These are phyloP conservation scores for Cryptus viduatorius DNA, from an alignment of 2,888 invertebrate genomes.

Conservation along the genomic window DNA sequence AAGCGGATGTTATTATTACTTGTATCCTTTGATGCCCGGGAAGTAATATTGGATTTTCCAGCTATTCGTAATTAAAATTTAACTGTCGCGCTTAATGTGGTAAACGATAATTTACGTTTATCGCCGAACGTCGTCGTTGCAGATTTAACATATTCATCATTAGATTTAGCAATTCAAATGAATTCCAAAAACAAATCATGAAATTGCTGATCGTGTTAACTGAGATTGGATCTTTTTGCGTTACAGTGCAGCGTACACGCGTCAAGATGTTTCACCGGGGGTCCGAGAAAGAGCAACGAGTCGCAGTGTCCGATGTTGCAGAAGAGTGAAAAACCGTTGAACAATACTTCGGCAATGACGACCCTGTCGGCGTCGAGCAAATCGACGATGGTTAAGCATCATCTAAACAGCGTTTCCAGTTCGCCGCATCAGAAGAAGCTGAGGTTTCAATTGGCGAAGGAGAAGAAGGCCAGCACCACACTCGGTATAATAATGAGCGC, in stretches of 20 bases:
- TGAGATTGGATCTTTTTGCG: slow-evolving; percentile 43
- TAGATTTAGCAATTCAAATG: too few species aligned
- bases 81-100: not conserved
- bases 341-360: slow-evolving; percentile 84
- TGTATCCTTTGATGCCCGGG: not conserved
- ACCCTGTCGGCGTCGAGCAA: slow-evolving; percentile 84
- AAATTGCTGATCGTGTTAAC: not conserved
- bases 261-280: slow-evolving; percentile 88
- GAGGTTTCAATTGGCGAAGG: slow-evolving; percentile 94
- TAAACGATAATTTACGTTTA: not conserved
- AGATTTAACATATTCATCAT: too few species aligned
- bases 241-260: slow-evolving; percentile 89
- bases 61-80: not conserved
- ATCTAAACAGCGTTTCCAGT: slow-evolving; percentile 86
- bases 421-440: slow-evolving; percentile 93
- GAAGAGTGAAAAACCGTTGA: slow-evolving; percentile 78
- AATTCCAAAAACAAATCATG: too few species aligned
- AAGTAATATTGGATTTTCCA: not conserved
- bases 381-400: slow-evolving; percentile 85
- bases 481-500: slow-evolving; percentile 98
- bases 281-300: slow-evolving; percentile 91
- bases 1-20: not conserved
- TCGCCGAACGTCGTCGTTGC: not conserved
- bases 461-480: slow-evolving; percentile 98
- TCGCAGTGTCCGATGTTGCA: slow-evolving; percentile 91